Evolutionary conservation across 1,140 invertebrate species (phyloP).

Genomic region (Uloborus diversus): DNA sequence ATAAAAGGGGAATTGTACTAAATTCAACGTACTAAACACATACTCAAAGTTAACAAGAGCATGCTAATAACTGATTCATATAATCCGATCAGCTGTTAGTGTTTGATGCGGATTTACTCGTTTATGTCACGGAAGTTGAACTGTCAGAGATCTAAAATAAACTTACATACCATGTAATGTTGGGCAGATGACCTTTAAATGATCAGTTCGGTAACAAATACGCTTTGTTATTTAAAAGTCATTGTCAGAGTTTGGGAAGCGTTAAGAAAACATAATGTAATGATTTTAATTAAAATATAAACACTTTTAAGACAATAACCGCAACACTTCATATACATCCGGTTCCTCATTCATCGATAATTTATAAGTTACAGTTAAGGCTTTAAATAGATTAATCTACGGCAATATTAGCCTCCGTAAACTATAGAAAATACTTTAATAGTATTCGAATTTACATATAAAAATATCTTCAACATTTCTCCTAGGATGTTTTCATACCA

Average conservation of each 20-base stretch:
- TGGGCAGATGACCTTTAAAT: neutral
- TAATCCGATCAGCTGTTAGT: no score
- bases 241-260: neutral
- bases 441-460: no score
- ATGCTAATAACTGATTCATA: no score
- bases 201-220: neutral
- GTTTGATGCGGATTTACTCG: neutral
- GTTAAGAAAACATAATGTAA: neutral
- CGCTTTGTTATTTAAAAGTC: neutral
- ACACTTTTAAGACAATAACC: slow-evolving; percentile 34
- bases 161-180: neutral
- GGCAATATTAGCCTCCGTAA: no score
- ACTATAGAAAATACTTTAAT: no score
- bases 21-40: no score
- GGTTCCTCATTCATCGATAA: slow-evolving; percentile 21
- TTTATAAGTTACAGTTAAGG: slow-evolving; percentile 7
- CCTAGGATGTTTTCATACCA: no score
- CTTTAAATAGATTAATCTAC: no score
- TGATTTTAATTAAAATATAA: neutral
- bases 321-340: slow-evolving; percentile 54
- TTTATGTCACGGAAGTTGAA: neutral
- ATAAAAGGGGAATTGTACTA: no score
- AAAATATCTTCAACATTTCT: no score
- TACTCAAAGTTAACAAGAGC: no score
- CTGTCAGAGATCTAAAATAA: neutral